Evolutionary conservation across 23 tunicate genomes (phyloP), one percentile per base, ranked within the genome.

Genomic region (Aplidium turbinatum): DNA sequence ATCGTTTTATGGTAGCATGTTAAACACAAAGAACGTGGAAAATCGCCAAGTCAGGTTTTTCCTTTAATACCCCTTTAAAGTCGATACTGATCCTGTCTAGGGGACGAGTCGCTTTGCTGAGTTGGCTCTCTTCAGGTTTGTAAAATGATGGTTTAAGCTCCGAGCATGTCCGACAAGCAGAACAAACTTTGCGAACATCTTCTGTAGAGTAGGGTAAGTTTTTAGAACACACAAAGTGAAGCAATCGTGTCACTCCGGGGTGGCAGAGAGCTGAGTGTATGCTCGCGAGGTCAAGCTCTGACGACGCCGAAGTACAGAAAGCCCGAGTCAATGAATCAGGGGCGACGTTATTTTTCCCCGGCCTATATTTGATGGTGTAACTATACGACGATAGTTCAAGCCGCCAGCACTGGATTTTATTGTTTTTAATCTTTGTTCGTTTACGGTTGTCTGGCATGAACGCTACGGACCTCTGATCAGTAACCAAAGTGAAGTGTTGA

Each of bases 401-500:
- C 18, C 76, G 3, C 76, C 76, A 70, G 18, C 76, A 48, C 47
- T 70, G 38, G 3, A 70, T 47, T 27, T 70, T 70, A 23, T 70
- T 48, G 36, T 70, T 70, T 70, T 35, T 35, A 21, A 38, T 23
- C 21, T 66, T 66, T 16, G 24, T 36, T 16, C 26, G 25, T 19
- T 38, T 5, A 4, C 39, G n/a, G 36, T 11, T 62, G 36, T 62
- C 68, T 6, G 18, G 30, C 36, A 29, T 26, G 7, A 66, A 66
- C 5, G 51, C 73, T 1, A 80, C 69, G 1, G 78, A 69, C 31
- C 47, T 70, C 29, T 80, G 78, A 70, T 80, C 85, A 38, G 78
- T 80, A 2, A 80, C 38, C 25, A 80, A 33, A 30, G 69, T 55
- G 48, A 80, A 70, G 33, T 54, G 57, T 33, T 55, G 70, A 39